Base-by-base conservation (phyloP, 2,888 invertebrate species). In the Drosophila putrida region DNA sequence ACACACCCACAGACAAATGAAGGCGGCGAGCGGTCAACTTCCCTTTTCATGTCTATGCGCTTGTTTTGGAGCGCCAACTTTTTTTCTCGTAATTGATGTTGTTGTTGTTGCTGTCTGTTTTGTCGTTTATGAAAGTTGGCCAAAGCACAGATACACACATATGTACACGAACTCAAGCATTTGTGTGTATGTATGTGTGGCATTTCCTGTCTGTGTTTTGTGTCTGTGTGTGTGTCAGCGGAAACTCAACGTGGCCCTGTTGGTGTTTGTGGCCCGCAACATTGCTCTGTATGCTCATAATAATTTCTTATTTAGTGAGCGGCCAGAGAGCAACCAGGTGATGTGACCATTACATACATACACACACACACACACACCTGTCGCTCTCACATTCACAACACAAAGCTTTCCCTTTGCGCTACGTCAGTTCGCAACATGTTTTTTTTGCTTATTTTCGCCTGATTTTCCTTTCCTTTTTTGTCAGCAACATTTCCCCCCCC, bases 231-330 rank as follows among this genome's bases (percentile, higher is more conserved):
- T 47, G 54, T 65, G 44, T 61, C 75, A 68, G 69, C 81, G 80
- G 81, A 81, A 80, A 78, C 80, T 80, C 78, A 82, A 82, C 82
- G 83, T 76, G 78, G 75, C 80, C 54, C 67, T 71, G 71, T 62
- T 77, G 72, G 55, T 80, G 78, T 72, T 67, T 75, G 75, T 67
- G 78, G 66, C 73, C 44, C 68, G 72, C 63, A 60, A 65, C 72
- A 47, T 59, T 61, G 53, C 54, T 74, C 77, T 67, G 74, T 61
- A 71, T 75, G 88, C 70, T 81, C 80, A 86, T 88, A 86, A 86
- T 86, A 89, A 85, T 89, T 86, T 84, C 84, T 87, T 84, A 85
- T 86, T 87, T 81, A 85, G 81, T 62, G 46, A 79, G 49, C 66
- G 67, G 63, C 59, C 79, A 77, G 60, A 49, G 66, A 53, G 63